phyloP scores from a whole-genome alignment of 2,113 vertebrate genomes.

The Xenotilapia leptura region DNA sequence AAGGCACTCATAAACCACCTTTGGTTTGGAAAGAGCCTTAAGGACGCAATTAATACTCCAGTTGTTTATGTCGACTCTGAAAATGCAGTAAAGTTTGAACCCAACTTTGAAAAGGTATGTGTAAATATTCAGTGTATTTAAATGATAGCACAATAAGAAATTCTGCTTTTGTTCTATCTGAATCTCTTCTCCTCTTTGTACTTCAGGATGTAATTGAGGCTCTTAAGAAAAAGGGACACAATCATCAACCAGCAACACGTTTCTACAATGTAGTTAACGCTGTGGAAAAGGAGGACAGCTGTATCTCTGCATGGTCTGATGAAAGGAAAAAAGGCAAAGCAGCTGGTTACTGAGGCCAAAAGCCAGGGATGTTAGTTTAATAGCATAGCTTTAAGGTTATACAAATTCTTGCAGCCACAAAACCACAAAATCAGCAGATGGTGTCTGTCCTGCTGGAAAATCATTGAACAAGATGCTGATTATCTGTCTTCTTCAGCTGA shows the following conservation, averaged over 20 bases:
- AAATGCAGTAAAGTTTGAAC: neutral
- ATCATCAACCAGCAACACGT: rapidly evolving
- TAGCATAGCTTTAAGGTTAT: neutral
- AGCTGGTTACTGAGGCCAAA: neutral
- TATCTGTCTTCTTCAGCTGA: neutral
- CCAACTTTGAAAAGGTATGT: neutral
- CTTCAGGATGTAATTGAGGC: constrained; percentile 59
- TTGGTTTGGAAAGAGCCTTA: neutral
- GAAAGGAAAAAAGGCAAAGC: constrained; percentile 12
- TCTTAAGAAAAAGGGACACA: constrained; percentile 69
- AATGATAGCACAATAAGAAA: rapidly evolving
- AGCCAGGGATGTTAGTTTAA: neutral
- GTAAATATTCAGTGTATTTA: neutral
- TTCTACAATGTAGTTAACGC: constrained; percentile 81
- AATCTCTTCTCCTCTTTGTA: neutral
- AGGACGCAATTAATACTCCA: neutral
- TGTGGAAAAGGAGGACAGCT: constrained; percentile 70
- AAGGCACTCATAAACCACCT: constrained; percentile 29
- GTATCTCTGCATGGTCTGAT: constrained; percentile 80
- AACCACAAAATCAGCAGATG: neutral
- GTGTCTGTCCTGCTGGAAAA: neutral
- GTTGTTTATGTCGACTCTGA: neutral
- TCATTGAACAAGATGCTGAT: neutral
- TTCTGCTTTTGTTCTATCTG: neutral
- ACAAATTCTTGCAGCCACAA: too few relatives aligned